These are phyloP conservation scores for Drosophila subquinaria DNA, from an alignment of 2,888 invertebrate species.

Conservation along the genomic window DNA sequence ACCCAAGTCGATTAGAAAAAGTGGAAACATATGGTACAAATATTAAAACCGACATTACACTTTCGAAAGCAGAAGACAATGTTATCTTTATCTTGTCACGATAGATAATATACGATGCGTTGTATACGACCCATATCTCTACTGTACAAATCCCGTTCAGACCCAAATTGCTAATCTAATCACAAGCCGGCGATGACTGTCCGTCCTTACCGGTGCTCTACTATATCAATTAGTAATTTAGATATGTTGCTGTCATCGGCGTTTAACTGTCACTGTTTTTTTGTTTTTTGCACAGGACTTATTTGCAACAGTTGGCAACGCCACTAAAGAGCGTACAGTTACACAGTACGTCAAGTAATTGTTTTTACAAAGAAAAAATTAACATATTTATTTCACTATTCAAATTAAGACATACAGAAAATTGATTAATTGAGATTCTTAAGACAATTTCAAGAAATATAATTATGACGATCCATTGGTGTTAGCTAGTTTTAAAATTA, in stretches of 20 bases:
- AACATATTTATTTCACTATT: too few species aligned
- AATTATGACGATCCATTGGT: too few species aligned
- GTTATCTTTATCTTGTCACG: conserved; percentile 59
- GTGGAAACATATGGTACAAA: conserved; percentile 61
- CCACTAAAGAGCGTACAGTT: conserved; percentile 4
- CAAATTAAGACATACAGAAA: too few species aligned
- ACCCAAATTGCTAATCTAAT: conserved; percentile 69
- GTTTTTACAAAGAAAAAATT: too few species aligned
- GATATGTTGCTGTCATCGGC: conserved; percentile 43
- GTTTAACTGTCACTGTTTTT: conserved; percentile 32
- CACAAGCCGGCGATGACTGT: conserved; percentile 20
- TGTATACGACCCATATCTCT: conserved; percentile 20
- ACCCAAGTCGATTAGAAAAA: not conserved
- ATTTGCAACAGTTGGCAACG: conserved; percentile 61
- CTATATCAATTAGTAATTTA: conserved; percentile 67
- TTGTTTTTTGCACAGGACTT: not conserved
- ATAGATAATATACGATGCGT: conserved; percentile 54
- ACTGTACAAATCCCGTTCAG: conserved; percentile 11
- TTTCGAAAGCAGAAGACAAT: conserved; percentile 27
- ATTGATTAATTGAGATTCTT: too few species aligned
- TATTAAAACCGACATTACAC: conserved; percentile 20
- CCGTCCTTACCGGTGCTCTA: conserved; percentile 7
- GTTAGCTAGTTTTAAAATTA: too few species aligned
- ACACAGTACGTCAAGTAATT: not conserved
- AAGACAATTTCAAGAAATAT: too few species aligned